Base-by-base conservation (phyloP, 2,888 invertebrate genomes). In the Phengaris alcon region DNA sequence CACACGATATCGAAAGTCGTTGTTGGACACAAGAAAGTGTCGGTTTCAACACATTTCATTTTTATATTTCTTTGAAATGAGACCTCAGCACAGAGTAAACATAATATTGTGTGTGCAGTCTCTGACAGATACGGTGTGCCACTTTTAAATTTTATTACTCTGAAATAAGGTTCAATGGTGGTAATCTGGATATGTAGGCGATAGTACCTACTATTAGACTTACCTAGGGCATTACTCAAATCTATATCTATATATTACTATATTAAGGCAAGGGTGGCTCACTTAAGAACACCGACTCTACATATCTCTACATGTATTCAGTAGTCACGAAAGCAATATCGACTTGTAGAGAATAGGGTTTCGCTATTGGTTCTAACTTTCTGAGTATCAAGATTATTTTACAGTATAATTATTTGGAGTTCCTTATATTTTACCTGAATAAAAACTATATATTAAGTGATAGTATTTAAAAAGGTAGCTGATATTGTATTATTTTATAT, bases 11-110 rank as follows among this genome's bases (percentile, higher is more conserved):
- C 69, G 77, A 76, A 75, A 77, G 69, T 74, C 68, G 70, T 22
- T n/a, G 69, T 22, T n/a, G 69, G 69, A 69, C 64, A 76, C 69
- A 75, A 76, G 75, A 79, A 77, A 79, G 80, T 80, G 64, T 64
- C 35, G 6, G 13, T 44, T 35, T 64, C 15, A 64, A 64, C 64
- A 35, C 64, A 12, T 64, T 35, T 64, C 64, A 44, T 64, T 64
- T 64, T 44, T n/a, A n/a, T n/a, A n/a, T n/a, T n/a, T 35, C 6
- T 44, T 64, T 15, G 22, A 64, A 64, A 64, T 5, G 59, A 35
- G 35, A 4, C 35, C 35, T 35, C 35, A 22, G 59, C 35, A 10
- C 3, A 54, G 59, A 64, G 59, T 64, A 64, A 64, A 57, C n/a
- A 57, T 15, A 3, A 35, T 35, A 35, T 35, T 35, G 35, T 35